These are phyloP conservation scores for Coenonympha glycerion DNA, from an alignment of 2,888 invertebrate species.

Conservation along the genomic window DNA sequence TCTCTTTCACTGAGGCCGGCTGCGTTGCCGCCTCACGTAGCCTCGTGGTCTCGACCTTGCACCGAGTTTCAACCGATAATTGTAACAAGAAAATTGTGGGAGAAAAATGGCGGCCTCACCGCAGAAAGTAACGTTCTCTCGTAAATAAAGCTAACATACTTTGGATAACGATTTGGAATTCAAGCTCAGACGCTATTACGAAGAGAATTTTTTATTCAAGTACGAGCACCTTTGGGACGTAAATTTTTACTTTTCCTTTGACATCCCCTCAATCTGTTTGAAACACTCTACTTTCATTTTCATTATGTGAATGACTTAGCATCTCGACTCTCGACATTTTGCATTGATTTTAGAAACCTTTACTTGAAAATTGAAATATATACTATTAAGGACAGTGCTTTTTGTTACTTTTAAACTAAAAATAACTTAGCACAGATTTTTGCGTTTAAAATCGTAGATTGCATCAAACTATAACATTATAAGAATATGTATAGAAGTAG, in stretches of 20 bases:
- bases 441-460: too few relatives aligned
- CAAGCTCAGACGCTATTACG: background rate
- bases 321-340: too few relatives aligned
- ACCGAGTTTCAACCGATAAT: conserved; percentile 45
- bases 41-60: conserved; percentile 48
- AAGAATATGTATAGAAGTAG: too few relatives aligned
- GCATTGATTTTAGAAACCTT: too few relatives aligned
- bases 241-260: background rate
- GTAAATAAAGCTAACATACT: background rate
- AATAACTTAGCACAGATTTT: too few relatives aligned
- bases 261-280: too few relatives aligned
- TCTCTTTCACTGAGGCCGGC: conserved; percentile 29
- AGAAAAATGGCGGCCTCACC: background rate
- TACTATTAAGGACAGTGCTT: too few relatives aligned
- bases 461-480: too few relatives aligned
- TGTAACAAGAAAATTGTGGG: conserved; percentile 13
- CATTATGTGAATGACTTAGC: too few relatives aligned
- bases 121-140: background rate
- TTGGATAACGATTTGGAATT: background rate
- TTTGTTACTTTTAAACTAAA: too few relatives aligned
- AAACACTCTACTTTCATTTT: too few relatives aligned
- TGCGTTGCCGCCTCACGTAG: conserved; percentile 27
- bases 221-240: background rate
- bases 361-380: too few relatives aligned
- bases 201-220: background rate